Conservation (phyloP, 2,888 invertebrate species). For the Meteorus colon region DNA sequence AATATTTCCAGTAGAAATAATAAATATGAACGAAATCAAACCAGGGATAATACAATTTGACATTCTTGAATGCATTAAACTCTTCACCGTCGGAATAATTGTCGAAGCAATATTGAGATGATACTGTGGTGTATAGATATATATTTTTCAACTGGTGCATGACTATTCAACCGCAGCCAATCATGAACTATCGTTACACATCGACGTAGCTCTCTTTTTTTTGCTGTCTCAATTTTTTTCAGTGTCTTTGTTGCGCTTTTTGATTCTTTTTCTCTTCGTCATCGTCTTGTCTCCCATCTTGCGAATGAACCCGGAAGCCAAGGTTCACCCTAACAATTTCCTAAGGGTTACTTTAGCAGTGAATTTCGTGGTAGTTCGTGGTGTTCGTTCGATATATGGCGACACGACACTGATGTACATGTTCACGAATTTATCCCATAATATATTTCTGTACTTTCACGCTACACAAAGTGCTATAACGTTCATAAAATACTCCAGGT, state of each 20-base stretch:
- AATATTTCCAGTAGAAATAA: too few species aligned
- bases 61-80: too few species aligned
- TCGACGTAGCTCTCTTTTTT: conserved; percentile 1
- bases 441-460: conserved; percentile 44
- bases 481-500: conserved; percentile 60
- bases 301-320: conserved; percentile 51
- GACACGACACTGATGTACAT: conserved; percentile 49
- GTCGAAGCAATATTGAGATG: too few species aligned
- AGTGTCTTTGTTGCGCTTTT: background rate
- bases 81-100: too few species aligned
- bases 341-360: conserved; percentile 46
- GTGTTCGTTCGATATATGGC: conserved; percentile 48
- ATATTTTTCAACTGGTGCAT: too few species aligned
- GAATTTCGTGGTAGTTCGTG: background rate
- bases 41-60: too few species aligned
- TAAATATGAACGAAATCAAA: too few species aligned
- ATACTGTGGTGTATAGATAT: too few species aligned
- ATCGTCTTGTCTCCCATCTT: conserved; percentile 37
- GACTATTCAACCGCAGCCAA: conserved; percentile 35
- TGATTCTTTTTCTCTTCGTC: conserved; percentile 26
- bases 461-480: conserved; percentile 57
- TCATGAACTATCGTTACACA: conserved; percentile 30
- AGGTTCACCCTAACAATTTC: conserved; percentile 52
- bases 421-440: conserved; percentile 31
- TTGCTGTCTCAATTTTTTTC: conserved; percentile 5